phyloP scores from a whole-genome alignment of 2,113 vertebrate genomes.

The Pygoscelis adeliae region DNA sequence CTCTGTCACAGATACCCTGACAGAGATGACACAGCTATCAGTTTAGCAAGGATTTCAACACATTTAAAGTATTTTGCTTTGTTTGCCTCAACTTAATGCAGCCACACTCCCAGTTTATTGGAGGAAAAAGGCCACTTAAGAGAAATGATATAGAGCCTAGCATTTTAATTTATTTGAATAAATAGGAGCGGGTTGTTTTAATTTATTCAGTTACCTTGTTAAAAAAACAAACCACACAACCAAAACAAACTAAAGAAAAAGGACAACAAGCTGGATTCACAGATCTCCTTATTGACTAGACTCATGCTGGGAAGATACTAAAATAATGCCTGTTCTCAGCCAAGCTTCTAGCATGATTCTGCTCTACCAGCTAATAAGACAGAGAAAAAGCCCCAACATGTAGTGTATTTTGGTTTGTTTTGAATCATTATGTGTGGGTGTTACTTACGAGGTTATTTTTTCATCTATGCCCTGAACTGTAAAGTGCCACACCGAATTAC shows the following conservation, averaged over 20 bases:
- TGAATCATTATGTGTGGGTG: not conserved
- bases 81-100: not conserved
- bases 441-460: not conserved
- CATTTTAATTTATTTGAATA: not conserved
- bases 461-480: too few species aligned
- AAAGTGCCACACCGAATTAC: not conserved
- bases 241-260: not conserved
- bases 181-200: not conserved
- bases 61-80: not conserved
- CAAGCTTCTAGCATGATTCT: not conserved
- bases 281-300: not conserved
- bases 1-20: not conserved
- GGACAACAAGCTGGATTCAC: not conserved
- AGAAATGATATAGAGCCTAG: not conserved
- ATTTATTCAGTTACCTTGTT: not conserved
- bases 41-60: not conserved
- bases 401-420: not conserved
- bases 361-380: not conserved
- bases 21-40: not conserved
- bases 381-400: fast-evolving
- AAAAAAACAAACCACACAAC: too few species aligned
- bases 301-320: not conserved
- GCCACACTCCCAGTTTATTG: not conserved
- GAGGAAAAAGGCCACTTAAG: not conserved
- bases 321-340: not conserved